Evolutionary conservation across 2,888 invertebrate species (phyloP).

Genomic region (Trachelus iudaicus): DNA sequence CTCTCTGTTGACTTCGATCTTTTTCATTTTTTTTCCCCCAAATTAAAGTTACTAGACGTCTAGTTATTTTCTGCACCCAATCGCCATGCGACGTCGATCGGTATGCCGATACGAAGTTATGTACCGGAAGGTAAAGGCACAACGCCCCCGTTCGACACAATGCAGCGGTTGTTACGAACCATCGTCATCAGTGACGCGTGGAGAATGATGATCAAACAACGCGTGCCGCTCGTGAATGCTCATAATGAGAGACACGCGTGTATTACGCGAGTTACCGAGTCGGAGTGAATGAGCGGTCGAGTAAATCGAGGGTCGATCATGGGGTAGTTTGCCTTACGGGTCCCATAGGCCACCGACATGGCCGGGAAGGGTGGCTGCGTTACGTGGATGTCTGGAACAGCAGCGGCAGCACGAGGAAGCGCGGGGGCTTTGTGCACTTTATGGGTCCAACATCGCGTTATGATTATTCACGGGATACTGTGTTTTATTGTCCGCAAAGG

Average conservation of each 20-base stretch:
- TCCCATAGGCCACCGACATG: neutral
- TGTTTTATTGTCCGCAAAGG: conserved; percentile 58
- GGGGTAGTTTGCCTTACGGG: conserved; percentile 9
- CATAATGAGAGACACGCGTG: conserved; percentile 60
- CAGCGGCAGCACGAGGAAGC: conserved; percentile 23
- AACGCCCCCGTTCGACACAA: conserved; percentile 27
- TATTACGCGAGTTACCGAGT: conserved; percentile 36
- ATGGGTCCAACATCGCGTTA: conserved; percentile 56
- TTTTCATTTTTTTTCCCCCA: too few relatives aligned
- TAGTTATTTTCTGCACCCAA: neutral
- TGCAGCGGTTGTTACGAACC: conserved; percentile 28
- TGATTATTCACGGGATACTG: conserved; percentile 65
- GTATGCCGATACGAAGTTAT: neutral
- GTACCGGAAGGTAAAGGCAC: conserved; percentile 9
- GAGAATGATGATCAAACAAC: conserved; percentile 55
- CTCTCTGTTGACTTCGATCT: too few relatives aligned
- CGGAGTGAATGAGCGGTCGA: conserved; percentile 10
- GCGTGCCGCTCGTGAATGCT: conserved; percentile 53
- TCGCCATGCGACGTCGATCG: neutral
- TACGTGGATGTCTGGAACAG: conserved; percentile 10
- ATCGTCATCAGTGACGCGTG: conserved; percentile 38
- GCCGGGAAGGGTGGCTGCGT: conserved; percentile 6
- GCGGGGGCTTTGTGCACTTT: conserved; percentile 56
- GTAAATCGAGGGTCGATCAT: conserved; percentile 6
- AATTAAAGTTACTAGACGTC: neutral